A percentile compares a stretch with the other conserved stretches of the same genome.
Conservation (phyloP, 2,888 invertebrate genomes). For the Tiliacea aurago region DNA sequence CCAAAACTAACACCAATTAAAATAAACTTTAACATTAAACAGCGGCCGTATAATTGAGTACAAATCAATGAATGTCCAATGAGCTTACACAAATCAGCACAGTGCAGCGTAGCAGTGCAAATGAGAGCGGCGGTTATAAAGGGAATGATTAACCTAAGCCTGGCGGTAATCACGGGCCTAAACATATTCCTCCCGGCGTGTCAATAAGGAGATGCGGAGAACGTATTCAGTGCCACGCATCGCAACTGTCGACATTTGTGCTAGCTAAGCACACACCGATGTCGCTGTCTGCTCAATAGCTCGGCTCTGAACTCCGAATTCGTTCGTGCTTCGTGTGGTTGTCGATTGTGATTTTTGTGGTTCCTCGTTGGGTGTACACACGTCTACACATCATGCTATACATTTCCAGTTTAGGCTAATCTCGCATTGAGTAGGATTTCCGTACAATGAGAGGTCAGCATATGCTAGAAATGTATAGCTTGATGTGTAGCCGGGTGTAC, state of each 20-base stretch:
- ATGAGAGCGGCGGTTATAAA: conserved; percentile 73
- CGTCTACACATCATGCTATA: too few species aligned
- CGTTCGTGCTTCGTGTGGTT: conserved; percentile 17
- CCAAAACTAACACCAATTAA: conserved; percentile 26
- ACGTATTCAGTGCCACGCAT: conserved; percentile 81
- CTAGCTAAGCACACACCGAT: conserved; percentile 71
- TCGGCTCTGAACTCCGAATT: conserved; percentile 44
- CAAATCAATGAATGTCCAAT: conserved; percentile 63
- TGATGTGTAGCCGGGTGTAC: too few species aligned
- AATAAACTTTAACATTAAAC: conserved; percentile 29
- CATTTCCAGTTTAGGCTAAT: too few species aligned
- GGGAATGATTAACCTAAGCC: conserved; percentile 85
- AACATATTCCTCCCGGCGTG: conserved; percentile 76
- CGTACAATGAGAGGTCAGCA: too few species aligned
- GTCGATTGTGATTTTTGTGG: conserved; percentile 20
- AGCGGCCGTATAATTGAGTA: conserved; percentile 28
- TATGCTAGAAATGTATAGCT: too few species aligned
- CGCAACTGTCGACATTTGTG: conserved; percentile 80
- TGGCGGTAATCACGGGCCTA: conserved; percentile 82
- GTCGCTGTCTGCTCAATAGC: conserved; percentile 65
- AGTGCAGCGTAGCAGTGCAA: conserved; percentile 20
- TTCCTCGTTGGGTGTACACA: not conserved
- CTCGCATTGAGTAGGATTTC: too few species aligned
- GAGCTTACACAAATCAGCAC: conserved; percentile 54
- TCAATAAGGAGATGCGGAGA: conserved; percentile 77